Conservation (phyloP, 2,113 vertebrate species). For the Aldabrachelys gigantea region DNA sequence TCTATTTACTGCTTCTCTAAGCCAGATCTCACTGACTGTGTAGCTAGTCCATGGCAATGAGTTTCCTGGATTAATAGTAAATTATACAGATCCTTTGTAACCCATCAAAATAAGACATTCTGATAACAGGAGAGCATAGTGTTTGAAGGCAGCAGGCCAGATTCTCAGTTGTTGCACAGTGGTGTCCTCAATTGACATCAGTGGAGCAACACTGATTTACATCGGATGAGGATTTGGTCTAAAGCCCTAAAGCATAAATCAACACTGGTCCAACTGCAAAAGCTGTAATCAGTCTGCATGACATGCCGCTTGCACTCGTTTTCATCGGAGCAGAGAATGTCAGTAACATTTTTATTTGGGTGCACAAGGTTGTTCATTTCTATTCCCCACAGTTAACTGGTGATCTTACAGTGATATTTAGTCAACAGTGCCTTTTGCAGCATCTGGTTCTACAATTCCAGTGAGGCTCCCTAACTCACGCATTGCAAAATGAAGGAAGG, state of each 20-base stretch:
- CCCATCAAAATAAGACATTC: no score
- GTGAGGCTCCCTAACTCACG: neutral
- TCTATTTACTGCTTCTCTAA: neutral
- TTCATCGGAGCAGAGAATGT: neutral
- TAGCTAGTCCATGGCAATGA: neutral
- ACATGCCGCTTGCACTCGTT: neutral
- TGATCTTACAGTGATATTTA: neutral
- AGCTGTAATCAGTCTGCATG: neutral
- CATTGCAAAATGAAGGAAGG: neutral
- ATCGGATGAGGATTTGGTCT: rapidly evolving
- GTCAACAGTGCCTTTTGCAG: neutral
- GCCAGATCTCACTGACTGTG: neutral
- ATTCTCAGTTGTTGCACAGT: neutral
- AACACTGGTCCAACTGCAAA: rapidly evolving
- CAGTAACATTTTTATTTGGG: rapidly evolving
- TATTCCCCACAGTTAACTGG: rapidly evolving
- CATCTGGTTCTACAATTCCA: neutral
- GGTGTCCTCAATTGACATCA: neutral
- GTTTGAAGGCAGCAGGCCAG: neutral
- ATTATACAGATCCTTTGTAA: neutral
- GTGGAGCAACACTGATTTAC: neutral
- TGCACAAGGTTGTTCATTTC: rapidly evolving
- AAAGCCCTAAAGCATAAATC: rapidly evolving
- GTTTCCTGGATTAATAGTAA: neutral
- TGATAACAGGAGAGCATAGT: neutral